phyloP scores from a whole-genome alignment of 2,888 invertebrate species.

The Fabriciana adippe region DNA sequence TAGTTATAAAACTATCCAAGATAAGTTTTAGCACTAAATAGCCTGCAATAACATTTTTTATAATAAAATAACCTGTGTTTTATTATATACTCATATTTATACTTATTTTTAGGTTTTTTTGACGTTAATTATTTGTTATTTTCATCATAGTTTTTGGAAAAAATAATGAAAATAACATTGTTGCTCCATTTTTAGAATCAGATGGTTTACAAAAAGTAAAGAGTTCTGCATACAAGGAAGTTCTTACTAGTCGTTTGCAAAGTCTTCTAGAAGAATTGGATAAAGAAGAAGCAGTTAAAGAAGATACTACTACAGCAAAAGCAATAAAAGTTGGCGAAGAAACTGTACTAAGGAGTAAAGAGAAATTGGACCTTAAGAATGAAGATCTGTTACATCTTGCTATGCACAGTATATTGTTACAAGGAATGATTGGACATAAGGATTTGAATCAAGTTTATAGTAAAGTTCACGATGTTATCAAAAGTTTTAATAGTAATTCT shows the following conservation, averaged over 20 bases:
- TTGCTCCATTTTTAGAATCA: slow-evolving; percentile 49
- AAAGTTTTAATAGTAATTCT: slow-evolving; percentile 18
- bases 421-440: slow-evolving; percentile 61
- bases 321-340: slow-evolving; percentile 27
- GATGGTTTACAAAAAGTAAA: slow-evolving; percentile 53
- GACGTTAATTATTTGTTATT: no score
- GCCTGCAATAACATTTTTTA: no score
- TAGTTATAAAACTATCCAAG: slow-evolving; percentile 38
- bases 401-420: slow-evolving; percentile 61
- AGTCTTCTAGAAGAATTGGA: slow-evolving; percentile 62
- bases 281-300: slow-evolving; percentile 47
- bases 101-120: not conserved
- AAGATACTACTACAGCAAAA: slow-evolving; percentile 26
- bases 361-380: slow-evolving; percentile 32
- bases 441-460: slow-evolving; percentile 56
- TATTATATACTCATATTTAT: not conserved
- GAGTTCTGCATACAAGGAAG: slow-evolving; percentile 58
- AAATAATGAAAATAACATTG: not conserved
- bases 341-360: slow-evolving; percentile 22
- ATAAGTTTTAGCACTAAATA: no score
- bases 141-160: not conserved
- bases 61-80: no score
- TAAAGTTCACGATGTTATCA: slow-evolving; percentile 39
- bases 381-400: slow-evolving; percentile 58
- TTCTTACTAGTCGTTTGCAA: slow-evolving; percentile 55